Conservation (phyloP, 1,140 invertebrate genomes). For the Pomacea maculata region DNA sequence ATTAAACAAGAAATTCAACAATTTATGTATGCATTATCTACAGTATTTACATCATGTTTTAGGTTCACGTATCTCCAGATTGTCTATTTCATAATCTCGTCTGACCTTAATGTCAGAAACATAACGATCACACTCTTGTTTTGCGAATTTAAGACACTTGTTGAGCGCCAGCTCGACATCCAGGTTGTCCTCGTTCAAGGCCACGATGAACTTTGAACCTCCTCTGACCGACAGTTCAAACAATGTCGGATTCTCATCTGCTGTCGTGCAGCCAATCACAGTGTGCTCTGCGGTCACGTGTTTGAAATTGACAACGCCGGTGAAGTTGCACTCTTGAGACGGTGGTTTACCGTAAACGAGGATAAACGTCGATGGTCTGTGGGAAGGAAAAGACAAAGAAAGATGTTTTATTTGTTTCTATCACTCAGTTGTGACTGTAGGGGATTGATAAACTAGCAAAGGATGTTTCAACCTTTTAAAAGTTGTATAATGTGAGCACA, state of each 20-base stretch:
- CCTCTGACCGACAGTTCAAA: slow-evolving; percentile 49
- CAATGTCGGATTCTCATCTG: slow-evolving; percentile 33
- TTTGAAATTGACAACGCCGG: slow-evolving; percentile 44
- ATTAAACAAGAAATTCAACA: background rate
- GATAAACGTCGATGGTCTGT: slow-evolving; percentile 8
- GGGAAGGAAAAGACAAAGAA: too few species aligned
- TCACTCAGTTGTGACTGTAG: too few species aligned
- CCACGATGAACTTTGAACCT: slow-evolving; percentile 42
- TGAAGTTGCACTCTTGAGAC: slow-evolving; percentile 49
- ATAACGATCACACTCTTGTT: slow-evolving; percentile 40
- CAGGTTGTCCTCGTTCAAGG: slow-evolving; percentile 41
- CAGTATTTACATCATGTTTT: background rate
- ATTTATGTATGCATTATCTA: background rate
- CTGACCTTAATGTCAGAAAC: slow-evolving; percentile 48
- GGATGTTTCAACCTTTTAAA: too few species aligned
- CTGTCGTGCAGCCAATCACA: slow-evolving; percentile 45
- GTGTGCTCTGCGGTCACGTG: slow-evolving; percentile 53
- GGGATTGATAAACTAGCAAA: too few species aligned
- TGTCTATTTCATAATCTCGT: slow-evolving; percentile 40
- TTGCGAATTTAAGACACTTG: slow-evolving; percentile 34
- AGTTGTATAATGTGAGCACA: too few species aligned
- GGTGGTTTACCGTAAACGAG: slow-evolving; percentile 47
- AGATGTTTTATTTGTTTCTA: too few species aligned
- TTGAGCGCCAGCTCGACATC: slow-evolving; percentile 25
- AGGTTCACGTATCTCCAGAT: slow-evolving; percentile 9